Base-by-base conservation (phyloP, 1,140 invertebrate genomes). In the Ceratosolen solmsi region DNA sequence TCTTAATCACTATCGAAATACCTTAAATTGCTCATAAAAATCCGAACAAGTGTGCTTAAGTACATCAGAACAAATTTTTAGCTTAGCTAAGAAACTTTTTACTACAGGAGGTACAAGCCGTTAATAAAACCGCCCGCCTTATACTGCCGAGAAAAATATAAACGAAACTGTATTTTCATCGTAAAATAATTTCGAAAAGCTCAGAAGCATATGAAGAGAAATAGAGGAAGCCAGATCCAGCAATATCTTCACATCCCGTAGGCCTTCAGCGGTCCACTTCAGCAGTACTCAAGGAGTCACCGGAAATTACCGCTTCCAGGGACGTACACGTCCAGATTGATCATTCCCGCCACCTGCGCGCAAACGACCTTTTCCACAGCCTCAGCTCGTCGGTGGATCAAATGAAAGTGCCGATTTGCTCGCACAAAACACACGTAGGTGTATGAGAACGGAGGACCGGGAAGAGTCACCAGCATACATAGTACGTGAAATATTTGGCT, bases 301-400 rank as follows among this genome's bases (percentile, higher is more conserved):
- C 25, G 60, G 75, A 78, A 79, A 56, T 79, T 79, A 49, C 49
- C 77, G 65, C 68, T 56, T 71, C 65, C 63, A 68, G 54, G 38
- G 74, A 49, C 46, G 13, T n/a, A 54, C 46, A 13, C 46, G 22
- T 25, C 0, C 75, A 8, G 46, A 71, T 70, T 27, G 65, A 70
- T 22, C 65, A 71, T 79, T 71, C 65, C 33, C 36, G 41, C 15
- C 77, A 79, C 49, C 77, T 79, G 77, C 51, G 58, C 17, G 30
- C n/a, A 56, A 73, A 49, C 49, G 46, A 25, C 2, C 22, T 25
- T 17, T 27, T 60, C 20, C 41, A 41, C 13, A 3, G 63, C 46
- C 51, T 78, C 51, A 49, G 65, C 49, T 78, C 76, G n/a, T 77
- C 17, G 27, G n/a, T 7, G 63, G 63, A 78, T 78, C 30, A 70